Percentiles rank a stretch among this genome's conserved stretches.
These are phyloP conservation scores for Allophyes oxyacanthae DNA, from an alignment of 2,888 invertebrate species.

Conservation along the genomic window DNA sequence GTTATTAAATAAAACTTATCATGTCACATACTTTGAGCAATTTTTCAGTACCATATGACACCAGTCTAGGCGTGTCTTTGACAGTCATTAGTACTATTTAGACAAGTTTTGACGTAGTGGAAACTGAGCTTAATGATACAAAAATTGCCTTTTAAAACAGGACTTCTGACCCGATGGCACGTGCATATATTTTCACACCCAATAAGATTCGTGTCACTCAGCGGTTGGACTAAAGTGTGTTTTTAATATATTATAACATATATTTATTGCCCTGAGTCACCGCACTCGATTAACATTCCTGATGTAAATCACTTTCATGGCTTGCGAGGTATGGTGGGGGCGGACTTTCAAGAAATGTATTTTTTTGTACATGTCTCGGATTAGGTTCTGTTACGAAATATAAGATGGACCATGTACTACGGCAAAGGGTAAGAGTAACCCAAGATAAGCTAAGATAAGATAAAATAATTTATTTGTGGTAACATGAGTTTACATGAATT, in stretches of 20 bases:
- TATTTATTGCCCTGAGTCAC: slow-evolving; percentile 27
- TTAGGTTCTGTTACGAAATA: too few species aligned
- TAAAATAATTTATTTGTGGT: too few species aligned
- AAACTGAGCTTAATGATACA: too few species aligned
- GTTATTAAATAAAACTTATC: too few species aligned
- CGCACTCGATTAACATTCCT: slow-evolving; percentile 27
- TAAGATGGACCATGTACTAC: too few species aligned
- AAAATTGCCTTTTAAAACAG: not conserved
- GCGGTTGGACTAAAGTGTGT: slow-evolving; percentile 10
- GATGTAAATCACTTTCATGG: slow-evolving; percentile 22
- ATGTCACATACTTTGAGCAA: too few species aligned
- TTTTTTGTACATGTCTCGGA: not conserved
- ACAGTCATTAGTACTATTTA: slow-evolving; percentile 8
- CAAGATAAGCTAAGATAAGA: too few species aligned
- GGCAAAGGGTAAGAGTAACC: too few species aligned
- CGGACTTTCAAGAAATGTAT: slow-evolving; percentile 7
- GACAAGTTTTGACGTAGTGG: slow-evolving; percentile 5
- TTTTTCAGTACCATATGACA: not conserved
- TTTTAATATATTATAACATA: slow-evolving; percentile 16
- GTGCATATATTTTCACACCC: slow-evolving; percentile 10
- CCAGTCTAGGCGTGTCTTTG: not conserved
- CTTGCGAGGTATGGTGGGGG: not conserved
- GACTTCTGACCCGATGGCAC: not conserved
- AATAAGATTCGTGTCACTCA: slow-evolving; percentile 27
- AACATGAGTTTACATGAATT: too few species aligned